Evolutionary conservation across 1,140 invertebrate species (phyloP), one percentile per base, ranked within the genome.

Genomic region (Drosophila prosaltans): DNA sequence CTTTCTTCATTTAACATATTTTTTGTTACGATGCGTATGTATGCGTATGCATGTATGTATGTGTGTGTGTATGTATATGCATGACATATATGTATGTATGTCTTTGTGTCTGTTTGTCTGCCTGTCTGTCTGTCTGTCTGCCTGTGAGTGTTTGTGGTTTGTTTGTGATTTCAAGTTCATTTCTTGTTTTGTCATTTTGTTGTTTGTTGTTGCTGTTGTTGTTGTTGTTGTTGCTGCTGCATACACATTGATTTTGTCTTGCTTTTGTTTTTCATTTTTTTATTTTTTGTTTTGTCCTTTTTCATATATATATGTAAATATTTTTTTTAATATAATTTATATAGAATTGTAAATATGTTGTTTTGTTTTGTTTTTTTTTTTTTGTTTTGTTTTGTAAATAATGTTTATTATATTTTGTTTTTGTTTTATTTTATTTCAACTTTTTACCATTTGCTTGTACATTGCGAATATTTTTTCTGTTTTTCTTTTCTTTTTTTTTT

Each of bases 261-360:
- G 16, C 32, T 51, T 78, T 65, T 62, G 3, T 43, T 48, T 28
- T 62, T 8, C 4, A 28, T 24, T 57, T 57, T 72, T 68, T 48
- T 62, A 1, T 26, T 43, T 26, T 57, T 58, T 65, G 62, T 68
- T 48, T 48, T 45, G 11, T 26, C 45, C 21, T 10, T 62, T 54
- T 65, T 61, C 51, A 60, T 78, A 72, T 78, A 72, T 78, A 78
- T 78, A 78, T 78, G 75, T 78, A 78, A 78, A 77, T 77, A 77
- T 61, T 70, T 77, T 63, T 63, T 77, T 78, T 78, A 78, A 78
- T 78, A 72, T 78, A 72, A 78, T 78, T 78, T 78, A 78, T 71
- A 65, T 78, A 78, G 75, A 78, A 72, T 78, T 78, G 76, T 78
- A 78, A 78, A 78, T 78, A 78, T 73, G 69, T 73, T 78, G 76